Conservation (phyloP, 2,888 invertebrate genomes). For the Ptilodon capucinus region DNA sequence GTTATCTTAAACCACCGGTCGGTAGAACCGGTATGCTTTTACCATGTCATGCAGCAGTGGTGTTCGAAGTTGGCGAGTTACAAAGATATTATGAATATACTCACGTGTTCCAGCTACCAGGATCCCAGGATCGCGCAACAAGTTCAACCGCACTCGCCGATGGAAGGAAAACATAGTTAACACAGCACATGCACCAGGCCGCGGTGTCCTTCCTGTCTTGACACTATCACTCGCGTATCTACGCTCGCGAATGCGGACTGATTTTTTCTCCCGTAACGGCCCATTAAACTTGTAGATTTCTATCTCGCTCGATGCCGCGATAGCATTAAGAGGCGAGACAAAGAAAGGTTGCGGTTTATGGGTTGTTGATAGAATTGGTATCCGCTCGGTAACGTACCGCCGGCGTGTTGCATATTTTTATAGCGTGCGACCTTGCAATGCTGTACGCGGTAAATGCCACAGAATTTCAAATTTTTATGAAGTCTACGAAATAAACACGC, state of each 20-base stretch:
- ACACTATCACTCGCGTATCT: slow-evolving; percentile 81
- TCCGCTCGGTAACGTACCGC: slow-evolving; percentile 79
- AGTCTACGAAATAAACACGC: too few relatives aligned
- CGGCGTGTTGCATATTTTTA: slow-evolving; percentile 80
- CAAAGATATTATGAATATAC: slow-evolving; percentile 12
- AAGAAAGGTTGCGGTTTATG: slow-evolving; percentile 83
- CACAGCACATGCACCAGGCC: slow-evolving; percentile 61
- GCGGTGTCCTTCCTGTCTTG: slow-evolving; percentile 67
- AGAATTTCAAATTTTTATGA: background rate
- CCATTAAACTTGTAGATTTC: slow-evolving; percentile 82
- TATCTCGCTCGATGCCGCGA: slow-evolving; percentile 75
- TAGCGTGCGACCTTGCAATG: slow-evolving; percentile 64
- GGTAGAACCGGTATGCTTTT: slow-evolving; percentile 13
- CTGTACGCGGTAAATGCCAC: slow-evolving; percentile 17
- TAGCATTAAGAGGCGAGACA: slow-evolving; percentile 77
- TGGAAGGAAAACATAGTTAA: slow-evolving; percentile 21
- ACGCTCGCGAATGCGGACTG: slow-evolving; percentile 81
- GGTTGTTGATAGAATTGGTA: slow-evolving; percentile 83
- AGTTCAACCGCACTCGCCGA: slow-evolving; percentile 35
- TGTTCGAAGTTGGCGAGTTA: slow-evolving; percentile 23
- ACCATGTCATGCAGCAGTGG: slow-evolving; percentile 36
- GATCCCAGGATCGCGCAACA: slow-evolving; percentile 44
- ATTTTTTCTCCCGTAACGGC: slow-evolving; percentile 82
- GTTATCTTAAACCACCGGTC: slow-evolving; percentile 31
- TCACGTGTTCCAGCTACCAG: slow-evolving; percentile 21